A percentile compares a stretch with the other conserved stretches of the same genome.
phyloP scores from a whole-genome alignment of 1,140 invertebrate species.

The Drosophila burlai region DNA sequence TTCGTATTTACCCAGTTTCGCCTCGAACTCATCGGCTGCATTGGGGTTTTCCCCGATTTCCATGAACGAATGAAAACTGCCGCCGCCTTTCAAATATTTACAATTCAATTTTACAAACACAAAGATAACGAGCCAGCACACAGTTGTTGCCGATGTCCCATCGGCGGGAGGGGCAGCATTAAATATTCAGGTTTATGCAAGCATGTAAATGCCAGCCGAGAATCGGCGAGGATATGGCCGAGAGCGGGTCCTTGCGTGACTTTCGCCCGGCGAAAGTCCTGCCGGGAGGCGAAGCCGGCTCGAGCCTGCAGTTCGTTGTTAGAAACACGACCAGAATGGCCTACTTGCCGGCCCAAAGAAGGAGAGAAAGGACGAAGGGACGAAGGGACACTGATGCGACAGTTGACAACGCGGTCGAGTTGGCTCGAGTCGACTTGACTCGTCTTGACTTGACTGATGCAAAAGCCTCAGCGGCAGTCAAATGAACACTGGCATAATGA shows the following conservation, averaged over 20 bases:
- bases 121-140: slow-evolving; percentile 68
- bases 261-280: slow-evolving; percentile 50
- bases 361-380: background rate
- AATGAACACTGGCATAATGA: slow-evolving; percentile 67
- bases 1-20: slow-evolving; percentile 1
- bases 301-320: slow-evolving; percentile 14
- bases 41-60: slow-evolving; percentile 11
- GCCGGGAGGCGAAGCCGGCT: slow-evolving; percentile 20
- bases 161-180: slow-evolving; percentile 24
- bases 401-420: slow-evolving; percentile 68
- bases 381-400: slow-evolving; percentile 11
- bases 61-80: slow-evolving; percentile 14
- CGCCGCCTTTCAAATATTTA: slow-evolving; percentile 70
- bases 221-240: slow-evolving; percentile 18
- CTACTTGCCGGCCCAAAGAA: slow-evolving; percentile 57
- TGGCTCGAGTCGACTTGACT: slow-evolving; percentile 59
- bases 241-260: slow-evolving; percentile 52
- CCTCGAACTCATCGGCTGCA: slow-evolving; percentile 28
- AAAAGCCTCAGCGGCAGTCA: slow-evolving; percentile 44
- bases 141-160: slow-evolving; percentile 40
- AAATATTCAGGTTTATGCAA: slow-evolving; percentile 79
- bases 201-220: slow-evolving; percentile 72
- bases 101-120: slow-evolving; percentile 73
- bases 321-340: slow-evolving; percentile 70
- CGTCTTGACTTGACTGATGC: slow-evolving; percentile 65